Base-by-base conservation (phyloP, 2,888 invertebrate genomes). In the Saturnia japonica region DNA sequence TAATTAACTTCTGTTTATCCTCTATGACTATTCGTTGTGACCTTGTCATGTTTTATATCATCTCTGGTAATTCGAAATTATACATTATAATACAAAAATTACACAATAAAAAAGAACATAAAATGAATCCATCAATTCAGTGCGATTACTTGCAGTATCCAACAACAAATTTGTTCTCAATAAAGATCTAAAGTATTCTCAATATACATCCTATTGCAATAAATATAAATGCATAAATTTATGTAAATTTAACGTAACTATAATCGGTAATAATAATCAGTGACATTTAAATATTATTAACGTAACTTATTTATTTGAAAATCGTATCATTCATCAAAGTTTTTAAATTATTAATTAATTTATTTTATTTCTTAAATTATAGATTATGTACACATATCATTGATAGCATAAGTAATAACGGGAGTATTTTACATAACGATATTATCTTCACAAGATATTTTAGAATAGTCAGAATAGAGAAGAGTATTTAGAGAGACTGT, bases 381-480 rank as follows among this genome's bases (percentile, higher is more conserved):
- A 6, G 25, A 11, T 60, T 14, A 60, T 60, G 57, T 60, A 28
- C 57, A 22, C 51, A 57, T 1, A 57, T 25, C 0, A 14, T 28
- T 60, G 14, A 60, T 60, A 60, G 57, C 0, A 28, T 28, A 60
- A 1, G 25, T 60, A 28, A 16, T 60, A 60, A 25, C 28, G 7
- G 11, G 57, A 60, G 42, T 14, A 68, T 64, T 16, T 64, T 62
- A 64, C 28, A 68, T 28, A 51, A 62, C 51, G 70, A 67, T n/a
- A n/a, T 70, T 67, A 57, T 74, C 70, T 70, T 74, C 68, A 72
- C 69, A 71, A 74, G 71, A 68, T 25, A 68, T 71, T 72, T 72
- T 77, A 82, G 72, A 72, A 71, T 74, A 71, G 43, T 68, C 45
- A 28, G 70, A 75, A 76, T 68, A 73, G 69, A 72, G 69, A 42